Conservation (phyloP, 2,888 invertebrate species). For the Uropetala carovei region DNA sequence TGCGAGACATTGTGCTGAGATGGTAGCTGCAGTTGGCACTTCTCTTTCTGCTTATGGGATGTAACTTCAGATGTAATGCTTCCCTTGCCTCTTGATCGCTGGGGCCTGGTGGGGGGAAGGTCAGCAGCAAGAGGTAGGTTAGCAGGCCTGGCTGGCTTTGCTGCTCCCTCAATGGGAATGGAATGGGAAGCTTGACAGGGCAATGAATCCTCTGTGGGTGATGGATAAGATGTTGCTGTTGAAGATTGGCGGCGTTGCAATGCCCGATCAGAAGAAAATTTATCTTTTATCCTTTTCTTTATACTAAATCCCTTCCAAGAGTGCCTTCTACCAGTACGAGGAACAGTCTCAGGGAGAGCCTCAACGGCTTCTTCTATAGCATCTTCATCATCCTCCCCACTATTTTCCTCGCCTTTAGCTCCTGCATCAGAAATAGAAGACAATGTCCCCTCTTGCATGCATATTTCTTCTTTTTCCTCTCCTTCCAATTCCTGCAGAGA, state of each 20-base stretch:
- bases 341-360: slow-evolving; percentile 37
- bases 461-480: background rate
- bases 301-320: slow-evolving; percentile 58
- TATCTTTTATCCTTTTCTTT: slow-evolving; percentile 71
- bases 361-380: slow-evolving; percentile 46
- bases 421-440: slow-evolving; percentile 15
- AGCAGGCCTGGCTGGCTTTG: slow-evolving; percentile 45
- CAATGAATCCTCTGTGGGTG: background rate
- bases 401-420: background rate
- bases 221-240: slow-evolving; percentile 33
- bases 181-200: slow-evolving; percentile 40
- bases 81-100: slow-evolving; percentile 35
- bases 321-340: slow-evolving; percentile 50
- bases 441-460: slow-evolving; percentile 35
- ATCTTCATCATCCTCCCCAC: slow-evolving; percentile 38
- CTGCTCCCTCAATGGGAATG: background rate
- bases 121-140: slow-evolving; percentile 35
- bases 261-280: slow-evolving; percentile 33
- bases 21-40: slow-evolving; percentile 55
- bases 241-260: slow-evolving; percentile 47
- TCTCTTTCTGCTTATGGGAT: slow-evolving; percentile 49
- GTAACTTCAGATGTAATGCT: slow-evolving; percentile 30
- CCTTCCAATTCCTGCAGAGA: slow-evolving; percentile 52
- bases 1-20: slow-evolving; percentile 42
- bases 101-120: slow-evolving; percentile 11